These are phyloP conservation scores for Nannobrachium achirus DNA, from an alignment of 2,113 vertebrate species.

Conservation along the genomic window DNA sequence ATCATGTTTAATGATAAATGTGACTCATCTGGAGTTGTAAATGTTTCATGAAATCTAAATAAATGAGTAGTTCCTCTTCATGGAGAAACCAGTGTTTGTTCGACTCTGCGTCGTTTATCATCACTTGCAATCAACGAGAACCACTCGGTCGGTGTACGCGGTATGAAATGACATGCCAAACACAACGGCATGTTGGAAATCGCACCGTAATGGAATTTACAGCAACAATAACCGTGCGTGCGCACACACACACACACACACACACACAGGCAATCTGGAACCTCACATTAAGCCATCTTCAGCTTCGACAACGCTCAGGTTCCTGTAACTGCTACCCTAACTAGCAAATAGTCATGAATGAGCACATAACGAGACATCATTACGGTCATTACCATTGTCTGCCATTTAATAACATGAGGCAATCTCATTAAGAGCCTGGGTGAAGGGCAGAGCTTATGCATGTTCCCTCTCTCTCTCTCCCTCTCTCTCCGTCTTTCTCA, in stretches of 20 bases:
- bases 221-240: neutral
- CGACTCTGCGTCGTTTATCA: slow-evolving; percentile 35
- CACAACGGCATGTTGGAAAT: slow-evolving; percentile 14
- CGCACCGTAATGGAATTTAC: slow-evolving; percentile 2
- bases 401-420: slow-evolving; percentile 1
- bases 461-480: neutral
- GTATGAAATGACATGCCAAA: neutral
- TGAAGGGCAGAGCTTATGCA: neutral
- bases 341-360: neutral
- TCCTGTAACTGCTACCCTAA: neutral
- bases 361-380: neutral
- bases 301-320: neutral
- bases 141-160: neutral
- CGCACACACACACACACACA: no score
- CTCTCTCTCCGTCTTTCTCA: neutral
- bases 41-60: slow-evolving; percentile 69
- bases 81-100: slow-evolving; percentile 16
- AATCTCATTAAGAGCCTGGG: neutral
- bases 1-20: slow-evolving; percentile 67
- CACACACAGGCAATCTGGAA: neutral
- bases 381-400: neutral
- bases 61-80: slow-evolving; percentile 56
- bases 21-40: slow-evolving; percentile 58
- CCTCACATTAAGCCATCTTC: neutral
- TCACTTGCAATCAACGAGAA: slow-evolving; percentile 39